Percentiles rank a stretch among this genome's conserved stretches.
Evolutionary conservation across 1,140 invertebrate species (phyloP).

Genomic region (Conus betulinus): DNA sequence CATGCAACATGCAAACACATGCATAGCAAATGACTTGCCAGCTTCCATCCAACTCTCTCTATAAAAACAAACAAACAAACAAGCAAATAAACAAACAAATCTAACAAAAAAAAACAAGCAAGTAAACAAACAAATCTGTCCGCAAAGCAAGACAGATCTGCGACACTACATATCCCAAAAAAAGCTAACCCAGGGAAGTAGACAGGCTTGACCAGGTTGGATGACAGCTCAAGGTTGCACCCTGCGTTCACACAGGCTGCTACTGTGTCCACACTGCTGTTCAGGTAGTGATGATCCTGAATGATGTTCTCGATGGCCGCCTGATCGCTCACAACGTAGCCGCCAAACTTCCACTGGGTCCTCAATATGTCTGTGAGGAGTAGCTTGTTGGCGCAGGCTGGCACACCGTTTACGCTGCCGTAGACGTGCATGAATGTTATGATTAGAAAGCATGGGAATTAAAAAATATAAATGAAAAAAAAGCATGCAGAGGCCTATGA

Average conservation of each 20-base stretch:
- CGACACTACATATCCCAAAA: neutral
- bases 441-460: too few species aligned
- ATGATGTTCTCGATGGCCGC: conserved; percentile 69
- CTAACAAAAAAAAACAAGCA: too few species aligned
- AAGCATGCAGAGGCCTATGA: too few species aligned
- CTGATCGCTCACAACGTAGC: conserved; percentile 73
- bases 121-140: neutral
- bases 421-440: too few species aligned
- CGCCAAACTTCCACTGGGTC: conserved; percentile 69
- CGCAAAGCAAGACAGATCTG: neutral
- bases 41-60: too few species aligned
- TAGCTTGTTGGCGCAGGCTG: conserved; percentile 69
- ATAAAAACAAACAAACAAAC: too few species aligned
- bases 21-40: too few species aligned
- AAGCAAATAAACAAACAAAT: too few species aligned
- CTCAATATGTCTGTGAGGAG: conserved; percentile 69
- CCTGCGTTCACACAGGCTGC: conserved; percentile 70
- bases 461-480: too few species aligned
- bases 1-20: too few species aligned
- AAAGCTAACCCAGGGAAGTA: conserved; percentile 56
- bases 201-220: conserved; percentile 39
- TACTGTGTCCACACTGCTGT: conserved; percentile 60
- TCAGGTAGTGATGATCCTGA: conserved; percentile 62
- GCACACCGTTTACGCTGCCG: conserved; percentile 70
- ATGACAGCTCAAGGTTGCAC: conserved; percentile 68